Evolutionary conservation across 2,113 vertebrate species (phyloP).

Genomic region (Hemichromis elongatus): DNA sequence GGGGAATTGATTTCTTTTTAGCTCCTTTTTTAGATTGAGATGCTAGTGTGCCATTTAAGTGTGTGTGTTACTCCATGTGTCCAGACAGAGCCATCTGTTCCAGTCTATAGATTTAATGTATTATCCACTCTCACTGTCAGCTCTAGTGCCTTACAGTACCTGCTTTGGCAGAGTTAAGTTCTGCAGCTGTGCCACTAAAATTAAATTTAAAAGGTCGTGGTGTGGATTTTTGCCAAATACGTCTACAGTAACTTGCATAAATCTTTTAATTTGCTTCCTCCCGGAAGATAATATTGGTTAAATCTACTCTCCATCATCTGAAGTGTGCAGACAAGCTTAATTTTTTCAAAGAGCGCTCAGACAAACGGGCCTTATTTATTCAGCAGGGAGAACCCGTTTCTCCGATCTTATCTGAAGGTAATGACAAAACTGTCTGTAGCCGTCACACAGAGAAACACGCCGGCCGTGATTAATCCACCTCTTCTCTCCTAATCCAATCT

Average conservation of each 20-base stretch:
- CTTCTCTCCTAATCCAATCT: constrained; percentile 50
- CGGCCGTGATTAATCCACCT: constrained; percentile 53
- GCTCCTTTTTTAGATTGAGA: background rate
- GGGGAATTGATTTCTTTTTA: constrained; percentile 5
- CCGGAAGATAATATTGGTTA: background rate
- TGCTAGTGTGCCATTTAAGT: background rate
- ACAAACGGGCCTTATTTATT: constrained; percentile 25
- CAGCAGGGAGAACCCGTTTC: background rate
- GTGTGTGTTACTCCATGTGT: background rate
- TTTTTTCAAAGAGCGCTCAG: background rate
- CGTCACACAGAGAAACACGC: constrained; percentile 44
- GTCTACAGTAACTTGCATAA: background rate
- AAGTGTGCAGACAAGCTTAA: background rate
- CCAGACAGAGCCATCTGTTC: constrained; percentile 40
- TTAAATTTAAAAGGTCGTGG: background rate
- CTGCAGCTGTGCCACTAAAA: background rate
- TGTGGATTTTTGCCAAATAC: background rate
- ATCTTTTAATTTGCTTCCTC: background rate
- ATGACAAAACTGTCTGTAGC: constrained; percentile 51
- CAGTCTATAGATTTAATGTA: constrained; percentile 21
- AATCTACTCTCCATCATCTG: background rate
- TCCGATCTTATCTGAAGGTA: constrained; percentile 25
- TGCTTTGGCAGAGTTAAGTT: constrained; percentile 13
- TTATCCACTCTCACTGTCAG: background rate
- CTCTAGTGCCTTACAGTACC: background rate